Evolutionary conservation across 2,888 invertebrate genomes (phyloP), one percentile per base, ranked within the genome.

Genomic region (Oeneis ivallda): DNA sequence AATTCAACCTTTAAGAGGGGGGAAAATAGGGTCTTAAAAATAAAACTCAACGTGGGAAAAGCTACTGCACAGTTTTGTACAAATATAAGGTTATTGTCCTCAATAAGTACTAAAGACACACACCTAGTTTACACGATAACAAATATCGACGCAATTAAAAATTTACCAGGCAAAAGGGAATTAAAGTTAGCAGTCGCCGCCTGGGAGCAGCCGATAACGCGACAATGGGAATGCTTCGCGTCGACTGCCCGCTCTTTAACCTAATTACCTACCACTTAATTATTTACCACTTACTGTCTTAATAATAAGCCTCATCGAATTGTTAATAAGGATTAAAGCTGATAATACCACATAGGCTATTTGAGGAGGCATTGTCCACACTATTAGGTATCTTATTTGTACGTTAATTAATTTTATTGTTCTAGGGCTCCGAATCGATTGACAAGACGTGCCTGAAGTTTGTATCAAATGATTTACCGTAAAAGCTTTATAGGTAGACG

Each of bases 211-310:
- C 75, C 83, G 90, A 90, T 90, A 90, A 90, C 83, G 80, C 68
- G 75, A 90, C 90, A 90, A 90, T 87, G 77, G 87, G 84, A 85
- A 82, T 86, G 83, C 85, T 81, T 82, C 82, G 84, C 82, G 79
- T 78, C 79, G 79, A 81, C 83, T 85, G 85, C 79, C 83, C 75
- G 70, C 67, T 72, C 70, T 73, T 75, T 75, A 80, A 82, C 78
- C 82, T 82, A 86, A 85, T 87, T 71, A 85, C 81, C 72, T 71
- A 85, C 81, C 72, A 83, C 82, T 81, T 79, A 82, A 76, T 79
- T 76, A 71, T 74, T 74, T 71, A 62, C 62, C 69, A 74, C 71
- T 75, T 80, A 83, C 77, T 78, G 78, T 68, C 79, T 64, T 65
- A 59, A 64, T 64, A 60, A 53, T 47, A 53, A 34, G 43, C 26